phyloP scores from a whole-genome alignment of 2,888 invertebrate species.

The Metacarcinus magister region DNA sequence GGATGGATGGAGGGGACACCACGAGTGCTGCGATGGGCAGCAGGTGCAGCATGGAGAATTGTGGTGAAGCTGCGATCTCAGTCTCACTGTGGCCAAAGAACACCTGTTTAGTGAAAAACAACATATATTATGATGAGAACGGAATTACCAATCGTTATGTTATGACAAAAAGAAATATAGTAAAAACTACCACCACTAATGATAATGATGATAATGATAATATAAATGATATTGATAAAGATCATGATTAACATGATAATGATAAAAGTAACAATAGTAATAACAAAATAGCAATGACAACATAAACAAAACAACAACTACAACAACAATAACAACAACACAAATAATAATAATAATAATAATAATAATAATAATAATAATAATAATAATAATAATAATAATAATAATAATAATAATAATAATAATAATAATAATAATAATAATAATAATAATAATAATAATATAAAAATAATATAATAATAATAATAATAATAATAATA shows the following conservation, averaged over 20 bases:
- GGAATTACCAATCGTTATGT: not conserved
- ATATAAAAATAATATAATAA: not conserved
- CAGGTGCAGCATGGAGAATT: not conserved
- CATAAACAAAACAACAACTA: not conserved
- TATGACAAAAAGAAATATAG: not conserved
- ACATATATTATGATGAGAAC: not conserved
- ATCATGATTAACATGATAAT: not conserved
- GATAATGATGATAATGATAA: not conserved
- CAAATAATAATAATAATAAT: no score
- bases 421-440: not conserved
- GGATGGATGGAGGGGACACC: not conserved
- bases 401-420: not conserved
- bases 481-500: not conserved
- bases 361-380: no score
- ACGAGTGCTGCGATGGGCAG: conserved; percentile 5
- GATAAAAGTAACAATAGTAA: not conserved
- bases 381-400: not conserved
- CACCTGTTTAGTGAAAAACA: not conserved
- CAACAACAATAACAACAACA: not conserved
- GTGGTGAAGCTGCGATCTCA: not conserved
- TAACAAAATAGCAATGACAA: not conserved
- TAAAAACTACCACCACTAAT: not conserved
- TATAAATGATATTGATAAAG: not conserved
- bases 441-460: not conserved
- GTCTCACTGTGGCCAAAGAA: not conserved